Evolutionary conservation across 1,140 invertebrate species (phyloP).

Genomic region (Drosophila kohkoa): DNA sequence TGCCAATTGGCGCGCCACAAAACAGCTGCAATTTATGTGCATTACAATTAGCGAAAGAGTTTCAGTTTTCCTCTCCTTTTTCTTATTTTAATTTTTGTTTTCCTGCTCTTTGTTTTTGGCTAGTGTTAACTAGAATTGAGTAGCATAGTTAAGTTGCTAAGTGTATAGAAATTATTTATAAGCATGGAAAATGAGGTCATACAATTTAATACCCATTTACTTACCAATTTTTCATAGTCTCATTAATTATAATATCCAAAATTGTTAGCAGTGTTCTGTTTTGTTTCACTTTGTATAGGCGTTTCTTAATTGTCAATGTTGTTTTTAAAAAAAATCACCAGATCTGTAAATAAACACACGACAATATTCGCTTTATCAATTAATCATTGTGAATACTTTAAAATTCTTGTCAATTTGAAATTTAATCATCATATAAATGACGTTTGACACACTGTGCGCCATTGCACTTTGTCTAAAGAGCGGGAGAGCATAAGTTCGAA

Average conservation of each 20-base stretch:
- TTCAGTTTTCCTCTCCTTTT: constrained; percentile 43
- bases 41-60: constrained; percentile 69
- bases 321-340: constrained; percentile 19
- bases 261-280: constrained; percentile 8
- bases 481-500: constrained; percentile 28
- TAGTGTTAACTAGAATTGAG: background rate
- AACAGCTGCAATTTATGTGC: constrained; percentile 73
- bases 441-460: constrained; percentile 55
- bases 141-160: constrained; percentile 15
- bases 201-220: constrained; percentile 15
- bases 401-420: constrained; percentile 22
- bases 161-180: constrained; percentile 17
- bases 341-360: constrained; percentile 46
- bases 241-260: constrained; percentile 39
- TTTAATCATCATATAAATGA: constrained; percentile 31
- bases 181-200: constrained; percentile 21
- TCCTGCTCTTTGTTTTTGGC: background rate
- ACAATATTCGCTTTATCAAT: constrained; percentile 24
- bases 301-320: constrained; percentile 23
- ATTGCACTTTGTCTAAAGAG: constrained; percentile 48
- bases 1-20: constrained; percentile 66
- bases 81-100: constrained; percentile 17
- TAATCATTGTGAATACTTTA: constrained; percentile 27
- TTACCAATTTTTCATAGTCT: constrained; percentile 48
- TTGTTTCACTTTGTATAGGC: constrained; percentile 26